phyloP scores from a whole-genome alignment of 2,113 vertebrate genomes.

The Pelecanoides urinatrix region DNA sequence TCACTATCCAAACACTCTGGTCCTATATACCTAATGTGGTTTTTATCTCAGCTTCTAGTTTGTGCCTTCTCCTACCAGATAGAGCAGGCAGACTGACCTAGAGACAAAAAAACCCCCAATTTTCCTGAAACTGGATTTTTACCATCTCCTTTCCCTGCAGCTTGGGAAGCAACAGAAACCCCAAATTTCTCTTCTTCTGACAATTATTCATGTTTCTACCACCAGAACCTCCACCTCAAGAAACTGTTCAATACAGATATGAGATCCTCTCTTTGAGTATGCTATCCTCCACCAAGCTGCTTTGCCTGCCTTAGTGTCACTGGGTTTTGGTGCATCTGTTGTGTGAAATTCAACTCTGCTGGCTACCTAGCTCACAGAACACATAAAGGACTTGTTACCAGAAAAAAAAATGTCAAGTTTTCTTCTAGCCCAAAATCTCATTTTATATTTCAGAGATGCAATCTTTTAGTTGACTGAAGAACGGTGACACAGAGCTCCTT shows the following conservation, averaged over 20 bases:
- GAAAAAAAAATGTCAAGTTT: neutral
- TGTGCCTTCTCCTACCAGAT: neutral
- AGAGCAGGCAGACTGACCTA: neutral
- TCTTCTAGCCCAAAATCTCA: neutral
- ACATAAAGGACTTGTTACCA: neutral
- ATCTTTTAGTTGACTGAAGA: neutral
- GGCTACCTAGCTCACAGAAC: neutral
- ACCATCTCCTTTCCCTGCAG: neutral
- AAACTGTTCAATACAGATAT: neutral
- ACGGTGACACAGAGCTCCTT: neutral
- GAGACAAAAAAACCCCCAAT: neutral
- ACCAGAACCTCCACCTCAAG: neutral
- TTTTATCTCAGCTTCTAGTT: neutral
- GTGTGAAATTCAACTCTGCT: neutral
- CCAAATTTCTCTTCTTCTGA: neutral
- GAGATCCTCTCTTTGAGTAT: neutral
- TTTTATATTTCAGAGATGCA: neutral
- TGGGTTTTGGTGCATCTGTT: neutral
- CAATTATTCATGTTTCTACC: neutral
- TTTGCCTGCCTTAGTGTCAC: neutral
- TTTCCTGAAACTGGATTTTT: neutral
- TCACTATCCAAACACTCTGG: neutral
- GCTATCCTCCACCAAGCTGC: neutral
- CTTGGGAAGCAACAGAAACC: neutral
- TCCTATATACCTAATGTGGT: rapidly evolving